Conservation (phyloP, 2,888 invertebrate species). For the Philaethria dido region DNA sequence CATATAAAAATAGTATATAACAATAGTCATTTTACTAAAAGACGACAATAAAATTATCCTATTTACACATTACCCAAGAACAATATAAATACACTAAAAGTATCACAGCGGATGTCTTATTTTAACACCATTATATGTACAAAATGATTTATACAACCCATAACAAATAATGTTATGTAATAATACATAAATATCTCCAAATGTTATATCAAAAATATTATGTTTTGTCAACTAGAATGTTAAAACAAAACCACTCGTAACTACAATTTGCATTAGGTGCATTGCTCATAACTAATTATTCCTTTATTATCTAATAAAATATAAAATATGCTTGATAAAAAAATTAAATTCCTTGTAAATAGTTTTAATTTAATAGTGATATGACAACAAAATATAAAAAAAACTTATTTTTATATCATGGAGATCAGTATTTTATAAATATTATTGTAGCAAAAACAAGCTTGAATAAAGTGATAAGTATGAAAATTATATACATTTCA, state of each 20-base stretch:
- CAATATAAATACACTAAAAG: background rate
- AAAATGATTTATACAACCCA: slow-evolving; percentile 30
- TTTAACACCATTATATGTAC: slow-evolving; percentile 8
- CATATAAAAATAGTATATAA: background rate
- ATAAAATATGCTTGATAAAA: slow-evolving; percentile 6
- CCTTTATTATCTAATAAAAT: slow-evolving; percentile 12
- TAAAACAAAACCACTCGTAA: slow-evolving; percentile 29
- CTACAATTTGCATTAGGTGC: slow-evolving; percentile 30
- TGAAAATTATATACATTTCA: background rate
- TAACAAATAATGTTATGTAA: slow-evolving; percentile 17
- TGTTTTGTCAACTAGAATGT: slow-evolving; percentile 20
- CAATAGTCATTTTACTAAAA: background rate
- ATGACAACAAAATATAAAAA: slow-evolving; percentile 30
- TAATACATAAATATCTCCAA: slow-evolving; percentile 34
- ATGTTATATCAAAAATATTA: slow-evolving; percentile 8
- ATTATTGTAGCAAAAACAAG: slow-evolving; percentile 35
- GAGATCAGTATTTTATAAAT: slow-evolving; percentile 15
- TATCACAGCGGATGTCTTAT: background rate
- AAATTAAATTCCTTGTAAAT: slow-evolving; percentile 11
- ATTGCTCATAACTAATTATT: slow-evolving; percentile 4
- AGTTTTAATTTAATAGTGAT: slow-evolving; percentile 19
- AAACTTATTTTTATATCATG: slow-evolving; percentile 13
- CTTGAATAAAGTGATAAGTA: background rate
- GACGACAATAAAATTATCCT: background rate
- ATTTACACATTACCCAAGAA: background rate